Evolutionary conservation across 2,797 vertebrate species (phyloP), one percentile per base, ranked within the genome.

Genomic region (Tympanoctomys barrerae): DNA sequence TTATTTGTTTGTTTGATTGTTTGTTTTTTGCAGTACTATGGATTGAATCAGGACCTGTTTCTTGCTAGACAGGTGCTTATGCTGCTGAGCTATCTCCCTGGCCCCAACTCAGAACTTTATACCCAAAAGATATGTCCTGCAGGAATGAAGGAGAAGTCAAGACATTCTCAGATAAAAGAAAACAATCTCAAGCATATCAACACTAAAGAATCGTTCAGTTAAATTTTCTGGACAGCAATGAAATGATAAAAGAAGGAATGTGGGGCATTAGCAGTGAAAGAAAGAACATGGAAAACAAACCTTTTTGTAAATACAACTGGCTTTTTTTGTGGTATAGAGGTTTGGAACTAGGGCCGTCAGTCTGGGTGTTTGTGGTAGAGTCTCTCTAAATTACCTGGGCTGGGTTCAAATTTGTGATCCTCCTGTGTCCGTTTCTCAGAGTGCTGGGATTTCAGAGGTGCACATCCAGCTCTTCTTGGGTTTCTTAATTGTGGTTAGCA

Each of bases 161-260:
- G 39, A 36, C 18, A 68, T 83, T 87, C 70, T 87, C 46, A 49
- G 19, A 59, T 85, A 89, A 88, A 79, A 26, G 28, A 75, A 88
- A 94, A 81, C 28, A 70, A 62, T 8, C 10, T 71, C 21, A 70
- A 71, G 14, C 5, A 77, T 21, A 59, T 0, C 9, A 42, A 59
- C n/a, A 31, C 21, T 86, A 52, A 79, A 52, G 26, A 71, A 93
- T 79, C 71, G 12, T 26, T 73, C 33, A n/a, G 90, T 59, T 52
- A 94, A 68, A 19, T 75, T 52, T 66, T 85, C 22, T 77, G 31
- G 61, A 95, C n/a, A 84, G 16, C 91, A 88, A 88, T 22, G 18
- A 54, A 80, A 77, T 52, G 26, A 59, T 68, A 33, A 79, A 81
- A 78, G 73, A 85, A 80, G 79, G 33, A 90, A 59, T 4, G 57